Percentiles rank a stretch among this genome's conserved stretches.
phyloP scores from a whole-genome alignment of 2,888 invertebrate species.

The Steinernema scapterisci region DNA sequence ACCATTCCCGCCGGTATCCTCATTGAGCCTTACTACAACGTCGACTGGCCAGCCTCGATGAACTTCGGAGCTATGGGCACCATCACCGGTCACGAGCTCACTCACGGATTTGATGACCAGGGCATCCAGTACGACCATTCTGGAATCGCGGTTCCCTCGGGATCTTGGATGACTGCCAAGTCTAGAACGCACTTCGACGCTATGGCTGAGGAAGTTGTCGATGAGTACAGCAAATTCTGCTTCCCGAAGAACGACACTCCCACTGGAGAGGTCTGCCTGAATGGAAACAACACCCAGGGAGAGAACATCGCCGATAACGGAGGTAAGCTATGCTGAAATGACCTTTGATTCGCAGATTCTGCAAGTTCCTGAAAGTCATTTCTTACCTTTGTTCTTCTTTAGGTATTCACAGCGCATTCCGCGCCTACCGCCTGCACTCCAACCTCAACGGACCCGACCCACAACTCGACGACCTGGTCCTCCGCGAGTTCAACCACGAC shows the following conservation, averaged over 20 bases:
- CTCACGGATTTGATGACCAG: conserved; percentile 74
- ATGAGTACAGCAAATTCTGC: conserved; percentile 35
- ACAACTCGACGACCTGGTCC: conserved; percentile 48
- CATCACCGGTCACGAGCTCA: conserved; percentile 34
- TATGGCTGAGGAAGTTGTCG: conserved; percentile 47
- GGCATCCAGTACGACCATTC: conserved; percentile 59
- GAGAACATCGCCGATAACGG: conserved; percentile 74
- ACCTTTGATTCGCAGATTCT: no score
- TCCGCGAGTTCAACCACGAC: conserved; percentile 58
- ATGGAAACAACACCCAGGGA: conserved; percentile 71
- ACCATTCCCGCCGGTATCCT: conserved; percentile 38
- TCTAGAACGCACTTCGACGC: conserved; percentile 39
- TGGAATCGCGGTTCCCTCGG: conserved; percentile 41
- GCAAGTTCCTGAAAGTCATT: conserved; percentile 66
- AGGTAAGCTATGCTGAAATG: conserved; percentile 42
- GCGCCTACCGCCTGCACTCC: conserved; percentile 57
- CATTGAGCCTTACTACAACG: conserved; percentile 28
- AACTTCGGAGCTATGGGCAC: conserved; percentile 36
- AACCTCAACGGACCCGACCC: conserved; percentile 57
- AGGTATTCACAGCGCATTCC: conserved; percentile 66
- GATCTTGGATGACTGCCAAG: conserved; percentile 35
- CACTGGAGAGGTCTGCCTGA: background rate
- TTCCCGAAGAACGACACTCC: background rate
- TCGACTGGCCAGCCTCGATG: conserved; percentile 34
- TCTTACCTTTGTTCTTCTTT: conserved; percentile 59